A percentile compares a stretch with the other conserved stretches of the same genome.
Conservation (phyloP, 2,888 invertebrate species). For the Halictus ligatus region DNA sequence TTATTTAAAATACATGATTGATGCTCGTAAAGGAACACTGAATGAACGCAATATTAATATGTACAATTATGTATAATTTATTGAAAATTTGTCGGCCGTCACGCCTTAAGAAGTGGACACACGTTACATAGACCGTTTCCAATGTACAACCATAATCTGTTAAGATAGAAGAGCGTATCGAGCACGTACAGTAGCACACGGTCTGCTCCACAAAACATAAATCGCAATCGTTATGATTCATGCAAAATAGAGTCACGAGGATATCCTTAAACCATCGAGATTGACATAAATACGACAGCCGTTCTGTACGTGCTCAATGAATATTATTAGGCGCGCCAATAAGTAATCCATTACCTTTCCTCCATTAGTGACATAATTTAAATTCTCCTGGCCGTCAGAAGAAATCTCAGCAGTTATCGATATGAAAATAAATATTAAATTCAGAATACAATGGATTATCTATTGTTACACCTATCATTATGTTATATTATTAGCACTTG, state of each 20-base stretch:
- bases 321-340: background rate
- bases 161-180: conserved; percentile 36
- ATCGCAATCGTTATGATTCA: background rate
- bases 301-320: conserved; percentile 57
- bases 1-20: conserved; percentile 49
- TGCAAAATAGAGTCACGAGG: background rate
- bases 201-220: background rate
- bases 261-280: background rate
- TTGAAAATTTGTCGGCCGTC: conserved; percentile 32
- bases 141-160: conserved; percentile 46
- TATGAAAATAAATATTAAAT: background rate
- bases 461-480: background rate
- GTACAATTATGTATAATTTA: conserved; percentile 64
- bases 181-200: conserved; percentile 48
- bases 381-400: background rate
- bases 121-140: conserved; percentile 39
- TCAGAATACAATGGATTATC: background rate
- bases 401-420: background rate
- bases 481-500: conserved; percentile 43
- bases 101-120: conserved; percentile 24
- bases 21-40: conserved; percentile 52
- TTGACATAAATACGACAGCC: background rate
- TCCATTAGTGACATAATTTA: background rate
- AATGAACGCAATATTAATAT: conserved; percentile 56
- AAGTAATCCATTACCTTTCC: conserved; percentile 2